Percentiles rank a stretch among this genome's conserved stretches.
Evolutionary conservation across 2,888 invertebrate genomes (phyloP).

Genomic region (Neoascia interrupta): DNA sequence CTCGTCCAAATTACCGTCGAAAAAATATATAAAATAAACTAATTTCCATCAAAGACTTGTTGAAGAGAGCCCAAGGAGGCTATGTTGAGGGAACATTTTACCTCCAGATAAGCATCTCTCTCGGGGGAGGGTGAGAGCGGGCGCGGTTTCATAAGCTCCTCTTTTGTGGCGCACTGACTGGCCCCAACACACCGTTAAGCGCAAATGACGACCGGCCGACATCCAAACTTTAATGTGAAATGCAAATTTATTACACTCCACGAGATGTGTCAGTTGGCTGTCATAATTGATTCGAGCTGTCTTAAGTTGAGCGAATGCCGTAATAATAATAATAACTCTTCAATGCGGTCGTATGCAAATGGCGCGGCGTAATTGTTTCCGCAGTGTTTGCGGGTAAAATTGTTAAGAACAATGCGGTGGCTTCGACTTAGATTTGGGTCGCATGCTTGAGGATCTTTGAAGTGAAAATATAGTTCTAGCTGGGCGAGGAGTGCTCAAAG

Average conservation of each 20-base stretch:
- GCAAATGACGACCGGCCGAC: background rate
- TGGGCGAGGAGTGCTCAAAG: too few relatives aligned
- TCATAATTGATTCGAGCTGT: conserved; percentile 66
- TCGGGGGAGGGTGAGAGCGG: conserved; percentile 29
- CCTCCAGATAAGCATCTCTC: conserved; percentile 18
- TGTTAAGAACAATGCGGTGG: conserved; percentile 42
- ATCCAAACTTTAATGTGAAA: conserved; percentile 56
- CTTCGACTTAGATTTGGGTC: conserved; percentile 34
- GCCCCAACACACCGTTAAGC: too few relatives aligned
- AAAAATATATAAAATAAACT: conserved; percentile 35
- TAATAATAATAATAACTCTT: conserved; percentile 47
- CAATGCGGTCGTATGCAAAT: conserved; percentile 63
- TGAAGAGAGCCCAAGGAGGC: background rate
- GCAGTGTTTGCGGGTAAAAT: conserved; percentile 48
- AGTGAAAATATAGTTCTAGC: too few relatives aligned
- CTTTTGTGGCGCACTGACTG: too few relatives aligned
- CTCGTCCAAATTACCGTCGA: conserved; percentile 44
- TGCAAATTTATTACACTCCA: conserved; percentile 63
- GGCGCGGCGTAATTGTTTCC: conserved; percentile 59
- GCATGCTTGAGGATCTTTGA: conserved; percentile 23
- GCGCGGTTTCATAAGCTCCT: conserved; percentile 42
- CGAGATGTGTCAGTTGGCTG: conserved; percentile 63
- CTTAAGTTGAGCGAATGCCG: conserved; percentile 40
- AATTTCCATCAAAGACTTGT: conserved; percentile 49
- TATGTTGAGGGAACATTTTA: conserved; percentile 25